phyloP scores from a whole-genome alignment of 2,797 vertebrate genomes.

The Smutsia gigantea region DNA sequence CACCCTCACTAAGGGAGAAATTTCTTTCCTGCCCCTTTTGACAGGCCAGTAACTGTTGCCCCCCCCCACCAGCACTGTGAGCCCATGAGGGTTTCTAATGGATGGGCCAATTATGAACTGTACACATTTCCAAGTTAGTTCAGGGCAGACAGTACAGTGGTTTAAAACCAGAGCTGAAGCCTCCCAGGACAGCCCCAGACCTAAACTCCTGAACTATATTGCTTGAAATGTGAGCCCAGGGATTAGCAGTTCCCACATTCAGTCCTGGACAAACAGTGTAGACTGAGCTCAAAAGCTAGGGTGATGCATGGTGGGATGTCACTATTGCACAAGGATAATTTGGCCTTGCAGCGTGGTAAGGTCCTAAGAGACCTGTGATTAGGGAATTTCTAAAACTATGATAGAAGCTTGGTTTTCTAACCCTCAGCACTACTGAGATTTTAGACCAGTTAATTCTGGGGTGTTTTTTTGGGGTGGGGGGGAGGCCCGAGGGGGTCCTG shows the following conservation, averaged over 20 bases:
- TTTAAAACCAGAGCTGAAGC: background rate
- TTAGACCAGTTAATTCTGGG: background rate
- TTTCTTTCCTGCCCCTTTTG: no score
- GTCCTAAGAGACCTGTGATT: background rate
- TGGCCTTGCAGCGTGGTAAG: background rate
- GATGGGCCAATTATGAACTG: background rate
- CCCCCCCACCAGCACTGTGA: background rate
- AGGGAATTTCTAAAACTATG: background rate
- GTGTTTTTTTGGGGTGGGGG: background rate
- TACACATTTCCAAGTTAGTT: background rate
- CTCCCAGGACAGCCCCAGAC: background rate
- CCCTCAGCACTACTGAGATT: background rate
- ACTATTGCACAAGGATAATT: rapidly evolving
- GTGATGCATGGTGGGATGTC: background rate
- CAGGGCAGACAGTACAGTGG: rapidly evolving
- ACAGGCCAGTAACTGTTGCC: background rate
- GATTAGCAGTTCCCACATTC: background rate
- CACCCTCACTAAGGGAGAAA: background rate
- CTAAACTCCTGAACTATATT: background rate
- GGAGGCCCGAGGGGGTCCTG: background rate
- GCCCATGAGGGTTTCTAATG: background rate
- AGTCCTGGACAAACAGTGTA: background rate
- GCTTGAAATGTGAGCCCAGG: background rate
- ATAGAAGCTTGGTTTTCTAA: background rate
- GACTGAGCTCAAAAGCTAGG: background rate